Base-by-base conservation (phyloP, 2,888 invertebrate species). In the Erpobdella octoculata region DNA sequence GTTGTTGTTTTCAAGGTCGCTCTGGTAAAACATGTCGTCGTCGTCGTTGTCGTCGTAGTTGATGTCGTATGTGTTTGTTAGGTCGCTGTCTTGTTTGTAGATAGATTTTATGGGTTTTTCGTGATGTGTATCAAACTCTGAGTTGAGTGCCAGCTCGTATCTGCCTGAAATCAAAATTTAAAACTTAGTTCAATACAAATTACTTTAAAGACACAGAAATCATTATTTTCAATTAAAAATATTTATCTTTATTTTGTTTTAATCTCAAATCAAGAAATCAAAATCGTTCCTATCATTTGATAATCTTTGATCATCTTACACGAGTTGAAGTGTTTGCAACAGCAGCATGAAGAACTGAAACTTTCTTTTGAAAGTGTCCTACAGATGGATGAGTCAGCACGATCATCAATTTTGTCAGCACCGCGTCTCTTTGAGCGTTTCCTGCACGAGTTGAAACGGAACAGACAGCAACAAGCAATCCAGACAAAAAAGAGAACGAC, bases 401-500 rank as follows among this genome's bases (percentile, higher is more conserved):
- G 21, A 21, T 21, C 15, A 5, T 15, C 28, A 2, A 28, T 21
- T 25, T 53, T 8, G 53, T 28, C 21, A 53, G 21, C 28, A 53
- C 53, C 53, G 53, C 21, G 53, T 1, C 21, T 25, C 8, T 21
- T 25, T 53, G 53, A 53, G 21, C 28, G 53, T 53, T 28, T 53
- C n/a, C 53, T 53, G 53, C 53, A 53, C 21, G 53, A 53, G 28
- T 53, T 53, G 21, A 53, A 21, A 5, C 53, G 53, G 28, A 53
- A 38, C 66, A 36, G 28, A 28, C 66, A 28, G 66, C 28, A 28
- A 28, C 66, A 66, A 28, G 9, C 18, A 25, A 66, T n/a, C 36
- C 36, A 28, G 66, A n/a, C 8, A 66, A 21, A 36, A 37, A 66
- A 28, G 28, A 66, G 35, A 37, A 37, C n/a, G 37, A 37, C 66